Evolutionary conservation across 2,797 vertebrate genomes (phyloP).

Genomic region (Channa striata): DNA sequence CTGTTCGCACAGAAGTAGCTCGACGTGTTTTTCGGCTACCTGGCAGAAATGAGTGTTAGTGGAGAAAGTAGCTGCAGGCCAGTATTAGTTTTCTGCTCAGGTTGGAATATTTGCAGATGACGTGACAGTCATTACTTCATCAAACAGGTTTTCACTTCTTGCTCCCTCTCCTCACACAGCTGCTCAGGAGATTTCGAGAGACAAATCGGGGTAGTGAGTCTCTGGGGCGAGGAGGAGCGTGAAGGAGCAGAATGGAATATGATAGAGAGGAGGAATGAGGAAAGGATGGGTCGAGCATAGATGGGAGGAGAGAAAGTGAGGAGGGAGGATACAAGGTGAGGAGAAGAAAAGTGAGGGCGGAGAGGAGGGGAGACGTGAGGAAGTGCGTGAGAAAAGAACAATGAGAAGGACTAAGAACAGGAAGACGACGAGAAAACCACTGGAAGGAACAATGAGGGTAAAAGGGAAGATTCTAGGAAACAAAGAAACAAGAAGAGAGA

Average conservation of each 20-base stretch:
- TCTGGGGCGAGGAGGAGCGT: constrained; percentile 13
- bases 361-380: too few species aligned
- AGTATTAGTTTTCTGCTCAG: constrained; percentile 29
- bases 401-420: too few species aligned
- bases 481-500: background rate
- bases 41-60: background rate
- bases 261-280: background rate
- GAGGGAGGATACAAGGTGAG: background rate
- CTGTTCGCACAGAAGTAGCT: too few species aligned
- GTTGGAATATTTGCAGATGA: constrained; percentile 37
- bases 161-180: constrained; percentile 13
- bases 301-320: background rate
- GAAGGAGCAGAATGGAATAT: background rate
- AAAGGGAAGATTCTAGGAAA: background rate
- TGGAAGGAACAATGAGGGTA: background rate
- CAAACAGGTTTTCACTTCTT: constrained; percentile 36
- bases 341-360: background rate
- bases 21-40: too few species aligned
- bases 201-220: constrained; percentile 52
- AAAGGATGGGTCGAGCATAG: background rate
- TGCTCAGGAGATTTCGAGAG: constrained; percentile 40
- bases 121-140: constrained; percentile 50
- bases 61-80: background rate
- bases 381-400: too few species aligned
- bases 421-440: too few species aligned